Evolutionary conservation across 2,888 invertebrate genomes (phyloP).

Genomic region (Polydesmus complanatus): DNA sequence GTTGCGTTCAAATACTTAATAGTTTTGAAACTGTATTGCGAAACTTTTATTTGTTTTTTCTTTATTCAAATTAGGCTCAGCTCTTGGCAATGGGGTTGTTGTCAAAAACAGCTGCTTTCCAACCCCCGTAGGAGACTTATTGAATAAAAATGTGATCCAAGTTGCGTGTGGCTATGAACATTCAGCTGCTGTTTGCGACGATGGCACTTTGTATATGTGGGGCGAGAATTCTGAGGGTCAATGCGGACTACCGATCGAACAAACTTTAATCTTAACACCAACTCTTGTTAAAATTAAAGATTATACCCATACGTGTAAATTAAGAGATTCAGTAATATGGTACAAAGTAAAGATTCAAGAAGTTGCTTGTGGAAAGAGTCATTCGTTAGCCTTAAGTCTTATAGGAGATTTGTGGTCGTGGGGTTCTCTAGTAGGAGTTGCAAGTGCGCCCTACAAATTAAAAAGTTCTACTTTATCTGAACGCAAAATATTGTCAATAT

Average conservation of each 20-base stretch:
- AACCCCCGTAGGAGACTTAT: background rate
- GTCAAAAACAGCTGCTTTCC: background rate
- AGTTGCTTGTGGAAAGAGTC: slow-evolving; percentile 27
- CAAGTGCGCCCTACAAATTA: background rate
- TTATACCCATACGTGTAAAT: background rate
- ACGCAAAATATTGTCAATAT: slow-evolving; percentile 24
- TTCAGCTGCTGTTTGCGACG: slow-evolving; percentile 26
- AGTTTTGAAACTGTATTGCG: background rate
- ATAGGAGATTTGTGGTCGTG: slow-evolving; percentile 30
- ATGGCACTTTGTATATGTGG: slow-evolving; percentile 31
- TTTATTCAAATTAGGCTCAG: background rate
- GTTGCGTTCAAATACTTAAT: background rate
- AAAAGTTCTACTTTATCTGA: background rate
- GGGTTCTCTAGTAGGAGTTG: slow-evolving; percentile 23
- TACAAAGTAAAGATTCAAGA: slow-evolving; percentile 20
- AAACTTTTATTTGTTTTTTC: background rate
- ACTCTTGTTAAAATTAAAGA: slow-evolving; percentile 9
- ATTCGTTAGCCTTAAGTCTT: slow-evolving; percentile 28
- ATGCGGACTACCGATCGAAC: slow-evolving; percentile 45
- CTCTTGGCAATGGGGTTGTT: background rate
- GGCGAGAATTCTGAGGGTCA: slow-evolving; percentile 37
- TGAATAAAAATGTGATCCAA: slow-evolving; percentile 42
- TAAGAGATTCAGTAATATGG: slow-evolving; percentile 3
- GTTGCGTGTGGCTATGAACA: slow-evolving; percentile 59
- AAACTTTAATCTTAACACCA: slow-evolving; percentile 4